Evolutionary conservation across 1,140 invertebrate genomes (phyloP).

Genomic region (Bathynomus jamesi): DNA sequence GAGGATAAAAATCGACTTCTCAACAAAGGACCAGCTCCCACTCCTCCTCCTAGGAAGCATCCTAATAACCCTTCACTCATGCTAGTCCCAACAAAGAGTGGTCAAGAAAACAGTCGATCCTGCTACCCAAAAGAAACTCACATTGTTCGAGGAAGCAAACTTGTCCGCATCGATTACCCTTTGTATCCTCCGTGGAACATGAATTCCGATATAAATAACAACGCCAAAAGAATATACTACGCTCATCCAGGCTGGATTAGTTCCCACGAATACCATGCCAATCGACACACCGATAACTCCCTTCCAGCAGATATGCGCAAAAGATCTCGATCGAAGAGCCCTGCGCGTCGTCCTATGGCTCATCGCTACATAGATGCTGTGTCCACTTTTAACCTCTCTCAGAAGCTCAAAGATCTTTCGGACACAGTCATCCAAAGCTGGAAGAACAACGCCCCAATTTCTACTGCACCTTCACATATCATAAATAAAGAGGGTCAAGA

Average conservation of each 20-base stretch:
- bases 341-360: constrained; percentile 22
- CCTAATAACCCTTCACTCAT: constrained; percentile 27
- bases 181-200: constrained; percentile 12
- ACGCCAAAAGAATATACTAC: constrained; percentile 12
- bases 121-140: constrained; percentile 35
- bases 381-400: constrained; percentile 26
- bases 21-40: constrained; percentile 27
- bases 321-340: constrained; percentile 33
- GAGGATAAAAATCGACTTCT: constrained; percentile 1
- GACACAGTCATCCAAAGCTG: constrained; percentile 22
- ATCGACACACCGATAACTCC: constrained; percentile 1
- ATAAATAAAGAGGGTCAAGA: not conserved
- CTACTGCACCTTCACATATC: not conserved
- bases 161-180: constrained; percentile 27
- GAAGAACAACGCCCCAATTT: constrained; percentile 3
- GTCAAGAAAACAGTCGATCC: constrained; percentile 23
- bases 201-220: constrained; percentile 25
- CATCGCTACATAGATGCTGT: constrained; percentile 23
- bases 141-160: constrained; percentile 27
- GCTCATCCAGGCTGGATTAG: constrained; percentile 5
- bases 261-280: constrained; percentile 24
- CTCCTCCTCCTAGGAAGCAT: constrained; percentile 29
- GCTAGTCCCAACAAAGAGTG: constrained; percentile 36
- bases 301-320: constrained; percentile 21
- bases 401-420: constrained; percentile 29